Conservation (phyloP, 2,888 invertebrate species). For the Acholoe squamosa region DNA sequence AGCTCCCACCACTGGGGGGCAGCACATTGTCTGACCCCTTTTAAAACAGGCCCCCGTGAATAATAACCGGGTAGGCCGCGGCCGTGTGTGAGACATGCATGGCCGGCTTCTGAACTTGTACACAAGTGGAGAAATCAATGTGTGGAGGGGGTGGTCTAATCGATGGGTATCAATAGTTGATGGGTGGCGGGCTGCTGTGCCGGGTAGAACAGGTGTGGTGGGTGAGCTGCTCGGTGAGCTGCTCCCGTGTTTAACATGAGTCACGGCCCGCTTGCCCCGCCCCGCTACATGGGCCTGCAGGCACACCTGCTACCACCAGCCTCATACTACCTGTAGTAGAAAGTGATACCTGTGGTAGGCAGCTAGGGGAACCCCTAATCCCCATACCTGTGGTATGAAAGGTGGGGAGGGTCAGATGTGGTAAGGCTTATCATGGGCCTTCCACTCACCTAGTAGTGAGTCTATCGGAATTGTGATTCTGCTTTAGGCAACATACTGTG, state of each 20-base stretch:
- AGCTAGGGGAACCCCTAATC: no score
- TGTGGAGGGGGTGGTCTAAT: slow-evolving; percentile 11
- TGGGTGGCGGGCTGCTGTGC: background rate
- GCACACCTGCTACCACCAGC: background rate
- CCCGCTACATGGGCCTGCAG: background rate
- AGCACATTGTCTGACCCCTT: slow-evolving; percentile 15
- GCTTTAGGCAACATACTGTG: no score
- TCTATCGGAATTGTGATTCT: no score
- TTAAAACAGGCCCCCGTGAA: slow-evolving; percentile 17
- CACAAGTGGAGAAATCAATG: slow-evolving; percentile 50
- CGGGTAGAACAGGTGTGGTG: slow-evolving; percentile 14
- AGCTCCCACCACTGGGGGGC: background rate
- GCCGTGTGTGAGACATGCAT: slow-evolving; percentile 5
- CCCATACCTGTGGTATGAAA: no score
- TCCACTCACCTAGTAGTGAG: no score
- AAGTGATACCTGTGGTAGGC: slow-evolving; percentile 1
- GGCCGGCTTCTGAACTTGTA: slow-evolving; percentile 26
- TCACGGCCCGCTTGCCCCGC: background rate
- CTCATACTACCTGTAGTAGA: background rate
- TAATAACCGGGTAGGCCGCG: background rate
- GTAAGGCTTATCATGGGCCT: no score
- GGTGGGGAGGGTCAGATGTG: no score
- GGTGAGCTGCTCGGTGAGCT: background rate
- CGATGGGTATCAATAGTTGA: slow-evolving; percentile 38
- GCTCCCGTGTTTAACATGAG: slow-evolving; percentile 27